Base-by-base conservation (phyloP, 2,888 invertebrate genomes). In the Mystacides longicornis region DNA sequence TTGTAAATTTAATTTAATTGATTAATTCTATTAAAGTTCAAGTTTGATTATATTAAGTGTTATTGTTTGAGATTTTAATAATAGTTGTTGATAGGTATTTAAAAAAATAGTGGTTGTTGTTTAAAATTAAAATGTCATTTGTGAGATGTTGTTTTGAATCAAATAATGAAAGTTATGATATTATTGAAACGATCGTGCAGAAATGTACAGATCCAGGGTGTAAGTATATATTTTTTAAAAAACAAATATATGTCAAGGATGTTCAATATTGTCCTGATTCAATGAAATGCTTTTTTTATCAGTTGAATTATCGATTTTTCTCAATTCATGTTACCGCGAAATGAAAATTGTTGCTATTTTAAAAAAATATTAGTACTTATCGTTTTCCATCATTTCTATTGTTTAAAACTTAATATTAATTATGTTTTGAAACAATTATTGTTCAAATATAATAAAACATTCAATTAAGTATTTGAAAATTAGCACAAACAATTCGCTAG, bases 151-250 rank as follows among this genome's bases (percentile, higher is more conserved):
- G 89, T 73, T 89, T 89, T 69, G 88, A 89, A 67, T 78, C 83
- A 52, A 79, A n/a, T n/a, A n/a, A 81, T 18, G 88, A 89, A 66
- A 75, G 86, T 33, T 82, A 85, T 16, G 88, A 89, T 69, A 81
- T 88, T 67, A 72, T 89, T 60, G 89, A 89, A 65, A 80, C 83
- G 19, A 81, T 88, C 64, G 78, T 85, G 43, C 84, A 86, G 71
- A 89, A 89, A 75, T 89, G 89, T 69, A 86, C 89, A 47, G 87
- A 88, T 72, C 85, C 88, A 55, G 82, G 86, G 67, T 89, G 89
- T 89, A 77, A 89, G 89, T 88, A 74, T 53, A 20, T 43, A n/a
- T 14, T 18, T 21, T 7, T 7, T 48, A 16, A 22, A 20, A 37
- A 23, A 51, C 18, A 9, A 16, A 27, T 23, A 43, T 52, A 18